Conservation (phyloP, 1,140 invertebrate species). For the Cotesia chilonis region DNA sequence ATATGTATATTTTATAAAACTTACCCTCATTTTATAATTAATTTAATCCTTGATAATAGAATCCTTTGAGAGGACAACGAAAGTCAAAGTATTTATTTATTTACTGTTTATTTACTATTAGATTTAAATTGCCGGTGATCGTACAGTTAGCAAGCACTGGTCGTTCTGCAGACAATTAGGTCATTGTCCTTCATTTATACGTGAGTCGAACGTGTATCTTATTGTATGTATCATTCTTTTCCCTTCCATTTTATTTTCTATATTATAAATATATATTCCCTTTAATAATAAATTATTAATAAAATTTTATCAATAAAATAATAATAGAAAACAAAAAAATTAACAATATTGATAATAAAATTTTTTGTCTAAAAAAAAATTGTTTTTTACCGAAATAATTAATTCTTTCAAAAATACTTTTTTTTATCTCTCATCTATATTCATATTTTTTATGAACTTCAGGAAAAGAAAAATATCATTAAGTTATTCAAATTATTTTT, state of each 20-base stretch:
- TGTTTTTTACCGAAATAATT: no score
- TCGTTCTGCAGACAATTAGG: conserved; percentile 62
- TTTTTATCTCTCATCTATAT: no score
- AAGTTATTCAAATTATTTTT: no score
- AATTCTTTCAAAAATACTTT: no score
- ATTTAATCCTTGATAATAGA: neutral
- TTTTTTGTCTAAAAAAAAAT: no score
- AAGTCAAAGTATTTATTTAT: neutral
- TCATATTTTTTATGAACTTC: no score
- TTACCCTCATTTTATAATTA: neutral
- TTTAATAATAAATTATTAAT: neutral
- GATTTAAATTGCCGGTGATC: conserved; percentile 41
- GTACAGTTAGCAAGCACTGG: conserved; percentile 53
- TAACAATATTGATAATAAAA: no score
- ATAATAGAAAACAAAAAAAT: no score
- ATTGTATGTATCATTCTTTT: conserved; percentile 41
- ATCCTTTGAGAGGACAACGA: neutral
- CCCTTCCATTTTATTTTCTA: conserved; percentile 5
- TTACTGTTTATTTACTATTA: neutral
- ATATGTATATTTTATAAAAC: neutral
- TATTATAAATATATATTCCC: conserved; percentile 9
- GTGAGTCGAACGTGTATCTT: conserved; percentile 49
- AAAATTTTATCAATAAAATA: no score
- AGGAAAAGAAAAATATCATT: no score
- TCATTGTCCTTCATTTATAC: conserved; percentile 65